phyloP scores from a whole-genome alignment of 2,113 vertebrate genomes.

The Chaetodon auriga region DNA sequence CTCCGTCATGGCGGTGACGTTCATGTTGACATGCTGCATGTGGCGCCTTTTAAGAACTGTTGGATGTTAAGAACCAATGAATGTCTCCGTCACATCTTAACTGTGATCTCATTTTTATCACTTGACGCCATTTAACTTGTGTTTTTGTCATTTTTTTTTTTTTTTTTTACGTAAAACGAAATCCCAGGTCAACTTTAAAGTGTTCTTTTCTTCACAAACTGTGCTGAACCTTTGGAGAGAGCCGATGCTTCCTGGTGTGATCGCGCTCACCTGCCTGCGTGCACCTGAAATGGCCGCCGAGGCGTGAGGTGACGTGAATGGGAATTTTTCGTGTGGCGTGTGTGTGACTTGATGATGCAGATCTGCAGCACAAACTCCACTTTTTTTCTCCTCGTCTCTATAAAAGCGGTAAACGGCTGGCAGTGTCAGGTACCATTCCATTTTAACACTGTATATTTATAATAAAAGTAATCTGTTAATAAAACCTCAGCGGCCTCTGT shows the following conservation, averaged over 20 bases:
- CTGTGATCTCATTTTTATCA: slow-evolving; percentile 30
- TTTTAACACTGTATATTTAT: slow-evolving; percentile 82
- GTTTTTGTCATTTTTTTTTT: background rate
- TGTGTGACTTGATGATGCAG: slow-evolving; percentile 18
- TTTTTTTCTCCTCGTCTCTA: slow-evolving; percentile 21
- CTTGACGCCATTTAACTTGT: slow-evolving; percentile 1
- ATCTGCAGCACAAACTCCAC: slow-evolving; percentile 38
- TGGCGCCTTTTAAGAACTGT: slow-evolving; percentile 44
- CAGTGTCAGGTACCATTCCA: slow-evolving; percentile 79
- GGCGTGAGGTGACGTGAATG: slow-evolving; percentile 2
- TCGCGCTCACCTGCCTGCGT: background rate
- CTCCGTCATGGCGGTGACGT: background rate
- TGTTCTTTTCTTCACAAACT: slow-evolving; percentile 1
- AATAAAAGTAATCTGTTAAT: slow-evolving; percentile 75
- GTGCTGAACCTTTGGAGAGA: slow-evolving; percentile 7
- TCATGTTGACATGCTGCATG: slow-evolving; percentile 48
- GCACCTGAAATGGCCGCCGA: background rate
- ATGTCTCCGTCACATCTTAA: slow-evolving; percentile 50
- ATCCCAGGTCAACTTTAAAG: slow-evolving; percentile 5
- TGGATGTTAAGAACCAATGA: slow-evolving; percentile 51
- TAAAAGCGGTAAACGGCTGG: slow-evolving; percentile 46
- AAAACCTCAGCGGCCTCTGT: background rate
- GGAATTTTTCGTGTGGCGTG: background rate
- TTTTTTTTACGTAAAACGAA: background rate
- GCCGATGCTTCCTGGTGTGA: background rate